Base-by-base conservation (phyloP, 2,888 invertebrate genomes). In the Pandemis corylana region DNA sequence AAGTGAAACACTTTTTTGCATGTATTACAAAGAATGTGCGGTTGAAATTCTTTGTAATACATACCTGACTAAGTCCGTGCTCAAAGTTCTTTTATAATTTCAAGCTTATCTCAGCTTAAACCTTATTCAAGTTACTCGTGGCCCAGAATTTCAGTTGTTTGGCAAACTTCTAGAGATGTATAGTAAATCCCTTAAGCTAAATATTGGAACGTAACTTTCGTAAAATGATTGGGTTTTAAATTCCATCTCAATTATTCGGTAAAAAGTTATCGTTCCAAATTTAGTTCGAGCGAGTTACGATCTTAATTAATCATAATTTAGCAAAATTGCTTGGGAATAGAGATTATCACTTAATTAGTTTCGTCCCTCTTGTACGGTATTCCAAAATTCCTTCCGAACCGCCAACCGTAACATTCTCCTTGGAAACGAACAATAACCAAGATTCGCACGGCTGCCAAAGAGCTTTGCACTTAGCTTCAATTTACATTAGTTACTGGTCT, bases 371-470 rank as follows among this genome's bases (percentile, higher is more conserved):
- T 59, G 53, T 64, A 64, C 46, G 53, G 20, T 36, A 73, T 77
- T 73, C 77, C 71, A 64, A 56, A 79, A 80, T 76, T 77, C 75
- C 79, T 82, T 76, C 78, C 77, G 77, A 76, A 78, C 81, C 79
- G 76, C 78, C 68, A 67, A 80, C 78, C 77, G 76, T 78, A 80
- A 79, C 77, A 71, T 80, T 71, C 71, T 76, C 66, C 68, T 59
- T 68, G 41, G 56, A 66, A 70, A 59, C 71, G 81, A 89, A 91
- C 90, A 91, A 91, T 90, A 82, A 83, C 77, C 78, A 78, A 84
- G 86, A 86, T 86, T 92, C 90, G 84, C 90, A 90, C 91, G 90
- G 86, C 85, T 82, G 83, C 83, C 77, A 82, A 86, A 86, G 83
- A 71, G 68, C 42, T 82, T 82, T 78, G 76, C 83, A 89, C 80